A percentile compares a stretch with the other conserved stretches of the same genome.
These are phyloP conservation scores for Geotrypetes seraphini DNA, from an alignment of 2,797 vertebrate genomes.

Conservation along the genomic window DNA sequence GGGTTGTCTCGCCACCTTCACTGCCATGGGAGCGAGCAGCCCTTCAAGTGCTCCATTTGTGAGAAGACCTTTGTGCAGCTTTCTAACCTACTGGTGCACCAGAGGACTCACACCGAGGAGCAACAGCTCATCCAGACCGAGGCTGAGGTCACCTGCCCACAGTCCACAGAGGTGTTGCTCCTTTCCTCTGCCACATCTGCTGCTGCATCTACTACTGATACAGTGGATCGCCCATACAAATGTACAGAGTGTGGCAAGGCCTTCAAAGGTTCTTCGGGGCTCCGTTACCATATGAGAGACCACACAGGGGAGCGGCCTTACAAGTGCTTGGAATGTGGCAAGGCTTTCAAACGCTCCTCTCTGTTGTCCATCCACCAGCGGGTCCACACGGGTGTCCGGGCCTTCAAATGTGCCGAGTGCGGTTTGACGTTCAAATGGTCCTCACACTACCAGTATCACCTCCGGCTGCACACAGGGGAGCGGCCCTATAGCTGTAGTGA, in stretches of 20 bases:
- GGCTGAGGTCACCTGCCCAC: constrained; percentile 73
- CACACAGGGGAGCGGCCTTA: constrained; percentile 71
- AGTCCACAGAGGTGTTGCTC: constrained; percentile 12
- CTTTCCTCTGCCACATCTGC: neutral
- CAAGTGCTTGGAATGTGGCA: constrained; percentile 64
- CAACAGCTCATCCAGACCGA: constrained; percentile 76
- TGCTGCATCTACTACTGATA: too few relatives aligned
- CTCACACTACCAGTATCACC: constrained; percentile 47
- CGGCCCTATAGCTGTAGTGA: constrained; percentile 43
- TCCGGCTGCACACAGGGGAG: constrained; percentile 42
- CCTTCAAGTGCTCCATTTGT: constrained; percentile 78
- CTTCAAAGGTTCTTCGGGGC: constrained; percentile 71
- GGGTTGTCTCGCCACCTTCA: constrained; percentile 76
- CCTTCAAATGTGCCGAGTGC: constrained; percentile 50
- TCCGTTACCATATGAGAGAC: constrained; percentile 68
- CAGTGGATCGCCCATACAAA: constrained; percentile 60
- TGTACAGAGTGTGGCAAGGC: constrained; percentile 70
- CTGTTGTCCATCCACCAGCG: constrained; percentile 83
- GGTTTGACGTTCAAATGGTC: constrained; percentile 55
- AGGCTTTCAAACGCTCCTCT: constrained; percentile 86
- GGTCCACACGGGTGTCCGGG: constrained; percentile 48
- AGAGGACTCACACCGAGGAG: constrained; percentile 82
- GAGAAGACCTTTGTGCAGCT: constrained; percentile 73
- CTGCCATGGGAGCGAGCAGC: constrained; percentile 38
- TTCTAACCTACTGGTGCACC: constrained; percentile 79